Percentiles rank a stretch among this genome's conserved stretches.
Evolutionary conservation across 2,797 vertebrate species (phyloP).

Genomic region (Gymnothorax reevesii): DNA sequence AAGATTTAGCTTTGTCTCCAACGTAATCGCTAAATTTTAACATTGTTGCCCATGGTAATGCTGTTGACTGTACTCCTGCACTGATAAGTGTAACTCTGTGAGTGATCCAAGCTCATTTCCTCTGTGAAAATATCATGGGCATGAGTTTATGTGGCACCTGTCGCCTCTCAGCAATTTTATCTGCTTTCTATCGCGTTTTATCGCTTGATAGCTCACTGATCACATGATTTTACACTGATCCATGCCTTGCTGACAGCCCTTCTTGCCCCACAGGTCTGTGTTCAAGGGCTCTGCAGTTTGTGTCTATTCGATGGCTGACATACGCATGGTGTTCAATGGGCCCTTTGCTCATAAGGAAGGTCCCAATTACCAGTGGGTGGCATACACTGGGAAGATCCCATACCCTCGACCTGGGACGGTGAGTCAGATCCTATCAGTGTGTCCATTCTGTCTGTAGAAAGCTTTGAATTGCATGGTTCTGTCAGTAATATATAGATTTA

Average conservation of each 20-base stretch:
- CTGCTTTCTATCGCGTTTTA: neutral
- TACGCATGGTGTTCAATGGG: constrained; percentile 98
- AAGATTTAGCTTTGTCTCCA: neutral
- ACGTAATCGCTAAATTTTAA: neutral
- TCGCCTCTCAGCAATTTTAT: neutral
- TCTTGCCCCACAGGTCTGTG: constrained; percentile 77
- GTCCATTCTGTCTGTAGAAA: neutral
- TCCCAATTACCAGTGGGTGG: constrained; percentile 98
- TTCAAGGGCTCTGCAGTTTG: constrained; percentile 97
- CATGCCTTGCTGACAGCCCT: neutral
- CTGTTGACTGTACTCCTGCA: neutral
- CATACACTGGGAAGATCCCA: constrained; percentile 95
- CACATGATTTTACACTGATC: neutral
- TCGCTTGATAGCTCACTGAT: neutral
- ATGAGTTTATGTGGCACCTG: neutral
- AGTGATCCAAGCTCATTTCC: neutral
- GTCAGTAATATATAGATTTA: neutral
- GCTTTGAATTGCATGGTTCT: neutral
- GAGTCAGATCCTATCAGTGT: constrained; percentile 52
- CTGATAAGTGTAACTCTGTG: neutral
- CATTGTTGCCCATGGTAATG: neutral
- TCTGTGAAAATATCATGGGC: neutral
- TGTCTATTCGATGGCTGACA: constrained; percentile 97
- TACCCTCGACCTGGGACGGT: constrained; percentile 97
- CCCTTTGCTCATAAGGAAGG: constrained; percentile 98